Base-by-base conservation (phyloP, 2,888 invertebrate species). In the Lapara coniferarum region DNA sequence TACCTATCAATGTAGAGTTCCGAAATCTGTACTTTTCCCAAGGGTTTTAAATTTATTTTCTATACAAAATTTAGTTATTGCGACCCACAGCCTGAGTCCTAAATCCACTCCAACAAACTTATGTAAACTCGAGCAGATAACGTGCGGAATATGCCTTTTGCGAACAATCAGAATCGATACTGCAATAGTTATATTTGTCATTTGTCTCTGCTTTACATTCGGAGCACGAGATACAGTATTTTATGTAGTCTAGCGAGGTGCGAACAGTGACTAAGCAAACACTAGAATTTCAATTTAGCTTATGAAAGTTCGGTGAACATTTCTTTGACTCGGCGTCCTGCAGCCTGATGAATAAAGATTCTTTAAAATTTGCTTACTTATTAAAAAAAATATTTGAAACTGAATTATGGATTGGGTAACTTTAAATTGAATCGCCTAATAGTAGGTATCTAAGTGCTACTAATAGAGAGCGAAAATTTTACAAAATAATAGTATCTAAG, bases 131-230 rank as follows among this genome's bases (percentile, higher is more conserved):
- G 73, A 77, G 74, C 74, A 71, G 79, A 78, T 76, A 81, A 76
- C 76, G 75, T 72, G 75, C 76, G 77, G 67, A 79, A 74, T 76
- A 75, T 77, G 73, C 72, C 72, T 78, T 77, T 77, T 74, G 67
- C 73, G 75, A 83, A 78, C 78, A 80, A 83, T 82, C 73, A 73
- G 72, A 74, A 73, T 71, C 71, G 70, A 69, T 77, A 58, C 71
- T 56, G 73, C 71, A 77, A 76, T 71, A 10, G 66, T 49, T 70
- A 75, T 74, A 72, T 73, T 74, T 73, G 71, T 63, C 63, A 63
- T 63, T 63, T 63, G 63, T 63, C 59, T 59, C 59, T 63, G 19
- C 19, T 63, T 63, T 49, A 63, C 49, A 63, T 63, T 63, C 63
- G 63, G 19, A 63, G 63, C 63, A 63, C 63, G 63, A 63, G 63